Conservation (phyloP, 2,888 invertebrate genomes). For the Pterobdella sp. region DNA sequence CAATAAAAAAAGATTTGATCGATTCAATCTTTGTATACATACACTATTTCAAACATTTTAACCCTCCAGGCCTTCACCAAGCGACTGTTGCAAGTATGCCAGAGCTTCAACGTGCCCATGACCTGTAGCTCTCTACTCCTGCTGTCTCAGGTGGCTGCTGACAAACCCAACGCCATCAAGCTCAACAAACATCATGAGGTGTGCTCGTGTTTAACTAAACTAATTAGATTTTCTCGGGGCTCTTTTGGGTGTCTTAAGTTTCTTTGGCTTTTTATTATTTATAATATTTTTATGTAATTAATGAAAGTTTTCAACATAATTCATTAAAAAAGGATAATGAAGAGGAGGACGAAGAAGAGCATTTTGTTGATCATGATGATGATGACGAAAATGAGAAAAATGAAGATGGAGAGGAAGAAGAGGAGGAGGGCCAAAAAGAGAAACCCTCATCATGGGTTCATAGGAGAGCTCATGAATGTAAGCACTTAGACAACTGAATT, state of each 20-base stretch:
- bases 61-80: slow-evolving; percentile 70
- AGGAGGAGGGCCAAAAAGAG: neutral
- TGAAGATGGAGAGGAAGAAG: neutral
- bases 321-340: slow-evolving; percentile 43
- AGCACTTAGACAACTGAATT: neutral
- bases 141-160: slow-evolving; percentile 62
- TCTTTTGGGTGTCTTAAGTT: neutral
- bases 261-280: neutral
- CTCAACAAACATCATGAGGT: slow-evolving; percentile 40
- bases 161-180: slow-evolving; percentile 42
- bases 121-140: slow-evolving; percentile 74
- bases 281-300: neutral
- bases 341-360: slow-evolving; percentile 50
- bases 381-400: slow-evolving; percentile 36
- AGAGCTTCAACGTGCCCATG: slow-evolving; percentile 65
- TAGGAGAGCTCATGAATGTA: slow-evolving; percentile 38
- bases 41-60: neutral
- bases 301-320: neutral
- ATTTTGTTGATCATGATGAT: slow-evolving; percentile 48
- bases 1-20: no score
- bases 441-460: slow-evolving; percentile 47
- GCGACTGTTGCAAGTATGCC: slow-evolving; percentile 62
- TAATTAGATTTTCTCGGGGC: neutral
- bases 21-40: no score
- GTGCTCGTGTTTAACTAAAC: no score